Evolutionary conservation across 2,797 vertebrate species (phyloP).

Genomic region (Harpagifer antarcticus): DNA sequence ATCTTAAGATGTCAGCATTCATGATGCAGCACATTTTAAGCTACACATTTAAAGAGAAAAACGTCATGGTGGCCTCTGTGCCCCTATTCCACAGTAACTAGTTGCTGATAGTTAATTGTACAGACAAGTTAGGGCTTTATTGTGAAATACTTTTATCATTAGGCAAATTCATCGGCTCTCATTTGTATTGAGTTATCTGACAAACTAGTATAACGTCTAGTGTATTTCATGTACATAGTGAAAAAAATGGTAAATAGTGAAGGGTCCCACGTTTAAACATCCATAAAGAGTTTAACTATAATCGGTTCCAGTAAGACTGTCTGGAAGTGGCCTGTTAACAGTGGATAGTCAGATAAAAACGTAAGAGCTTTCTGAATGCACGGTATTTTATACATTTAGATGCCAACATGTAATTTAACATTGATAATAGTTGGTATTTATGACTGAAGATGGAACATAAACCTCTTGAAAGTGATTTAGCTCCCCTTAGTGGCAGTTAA

Average conservation of each 20-base stretch:
- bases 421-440: not conserved
- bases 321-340: not conserved
- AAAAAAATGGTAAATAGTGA: not conserved
- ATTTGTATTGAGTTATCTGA: not conserved
- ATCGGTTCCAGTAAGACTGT: not conserved
- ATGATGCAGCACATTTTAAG: not conserved
- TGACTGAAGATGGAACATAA: not conserved
- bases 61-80: not conserved
- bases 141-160: not conserved
- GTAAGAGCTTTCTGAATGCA: not conserved
- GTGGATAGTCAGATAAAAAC: not conserved
- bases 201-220: not conserved
- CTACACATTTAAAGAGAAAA: not conserved
- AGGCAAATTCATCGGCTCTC: not conserved
- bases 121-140: not conserved
- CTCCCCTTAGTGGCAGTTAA: conserved; percentile 57
- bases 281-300: not conserved
- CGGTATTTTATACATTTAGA: not conserved
- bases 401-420: not conserved
- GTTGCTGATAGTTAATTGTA: not conserved
- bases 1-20: not conserved
- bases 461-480: conserved; percentile 8
- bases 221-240: not conserved
- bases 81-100: not conserved
- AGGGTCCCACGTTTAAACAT: not conserved